These are phyloP conservation scores for Xestia c-nigrum DNA, from an alignment of 2,888 invertebrate genomes.

Conservation along the genomic window DNA sequence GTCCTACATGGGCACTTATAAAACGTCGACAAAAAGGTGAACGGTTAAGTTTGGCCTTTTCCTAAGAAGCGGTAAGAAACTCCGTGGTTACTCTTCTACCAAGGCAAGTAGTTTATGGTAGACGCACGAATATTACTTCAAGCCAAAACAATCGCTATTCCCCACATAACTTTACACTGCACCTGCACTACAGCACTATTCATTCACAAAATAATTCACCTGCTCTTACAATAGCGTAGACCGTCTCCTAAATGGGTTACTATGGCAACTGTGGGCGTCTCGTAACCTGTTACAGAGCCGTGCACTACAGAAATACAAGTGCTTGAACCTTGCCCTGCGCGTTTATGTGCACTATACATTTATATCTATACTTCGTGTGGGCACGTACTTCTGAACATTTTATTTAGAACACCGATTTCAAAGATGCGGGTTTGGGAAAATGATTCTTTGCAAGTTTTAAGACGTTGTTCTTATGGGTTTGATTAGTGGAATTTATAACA, in stretches of 20 bases:
- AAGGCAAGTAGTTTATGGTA: not conserved
- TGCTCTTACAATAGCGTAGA: not conserved
- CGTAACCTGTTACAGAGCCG: conserved; percentile 47
- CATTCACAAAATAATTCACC: conserved; percentile 34
- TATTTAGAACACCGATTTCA: not conserved
- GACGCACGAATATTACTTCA: not conserved
- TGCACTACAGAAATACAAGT: conserved; percentile 15
- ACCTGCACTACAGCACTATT: not conserved
- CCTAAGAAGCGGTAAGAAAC: too few species aligned
- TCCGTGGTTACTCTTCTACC: too few species aligned
- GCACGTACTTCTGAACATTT: not conserved
- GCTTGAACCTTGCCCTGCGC: conserved; percentile 34
- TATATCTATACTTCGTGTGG: not conserved
- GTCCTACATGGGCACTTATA: too few species aligned
- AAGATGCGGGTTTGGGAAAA: not conserved
- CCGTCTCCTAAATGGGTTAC: conserved; percentile 46
- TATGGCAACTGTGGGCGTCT: conserved; percentile 34
- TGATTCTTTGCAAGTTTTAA: not conserved
- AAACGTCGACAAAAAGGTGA: too few species aligned
- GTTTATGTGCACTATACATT: not conserved
- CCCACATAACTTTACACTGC: not conserved
- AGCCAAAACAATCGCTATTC: not conserved
- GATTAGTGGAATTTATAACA: not conserved
- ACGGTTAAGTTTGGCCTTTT: too few species aligned
- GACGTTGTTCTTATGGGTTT: not conserved